These are phyloP conservation scores for Borostomias antarcticus DNA, from an alignment of 2,797 vertebrate species.

Conservation along the genomic window DNA sequence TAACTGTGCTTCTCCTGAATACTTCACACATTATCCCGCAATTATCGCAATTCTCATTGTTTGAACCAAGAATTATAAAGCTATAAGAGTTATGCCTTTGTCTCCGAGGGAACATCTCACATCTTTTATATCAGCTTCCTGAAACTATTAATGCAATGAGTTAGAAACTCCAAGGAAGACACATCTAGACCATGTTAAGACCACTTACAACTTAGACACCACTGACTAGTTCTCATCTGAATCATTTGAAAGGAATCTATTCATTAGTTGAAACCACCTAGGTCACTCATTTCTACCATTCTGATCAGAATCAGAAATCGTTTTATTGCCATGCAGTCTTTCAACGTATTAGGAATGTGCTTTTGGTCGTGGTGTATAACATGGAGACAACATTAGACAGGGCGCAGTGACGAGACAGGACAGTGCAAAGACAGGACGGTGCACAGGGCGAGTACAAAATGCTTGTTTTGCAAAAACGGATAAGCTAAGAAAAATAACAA, in stretches of 20 bases:
- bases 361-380: too few relatives aligned
- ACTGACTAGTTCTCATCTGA: neutral
- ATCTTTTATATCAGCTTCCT: neutral
- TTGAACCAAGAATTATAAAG: neutral
- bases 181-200: constrained; percentile 1
- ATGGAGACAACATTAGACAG: too few relatives aligned
- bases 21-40: neutral
- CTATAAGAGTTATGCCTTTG: neutral
- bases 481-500: too few relatives aligned
- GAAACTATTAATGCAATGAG: constrained; percentile 3
- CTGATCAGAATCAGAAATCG: too few relatives aligned
- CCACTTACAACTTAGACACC: constrained; percentile 6
- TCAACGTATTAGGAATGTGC: too few relatives aligned
- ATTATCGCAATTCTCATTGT: neutral
- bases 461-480: too few relatives aligned
- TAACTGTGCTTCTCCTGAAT: neutral
- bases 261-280: neutral
- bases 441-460: too few relatives aligned
- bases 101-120: neutral
- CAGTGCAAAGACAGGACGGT: too few relatives aligned
- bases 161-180: neutral
- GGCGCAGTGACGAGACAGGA: too few relatives aligned
- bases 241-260: constrained; percentile 11
- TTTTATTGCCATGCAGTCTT: too few relatives aligned
- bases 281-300: too few relatives aligned